These are phyloP conservation scores for Amphiura filiformis DNA, from an alignment of 35 echinoderm and acorn worm genomes.

Conservation along the genomic window DNA sequence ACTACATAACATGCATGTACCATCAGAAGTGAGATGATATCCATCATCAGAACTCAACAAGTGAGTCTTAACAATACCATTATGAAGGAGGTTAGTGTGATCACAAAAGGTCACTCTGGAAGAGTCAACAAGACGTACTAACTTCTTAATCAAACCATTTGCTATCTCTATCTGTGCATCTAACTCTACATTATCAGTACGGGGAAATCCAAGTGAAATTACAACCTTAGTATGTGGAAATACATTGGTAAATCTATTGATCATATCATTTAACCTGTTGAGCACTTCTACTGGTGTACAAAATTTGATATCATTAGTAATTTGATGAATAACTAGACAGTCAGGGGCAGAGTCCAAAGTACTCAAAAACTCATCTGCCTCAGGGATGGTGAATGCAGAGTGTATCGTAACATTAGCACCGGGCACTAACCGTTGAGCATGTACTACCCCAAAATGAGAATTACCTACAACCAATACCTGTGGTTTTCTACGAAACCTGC, in stretches of 20 bases:
- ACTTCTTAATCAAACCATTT: background rate
- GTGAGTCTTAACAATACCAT: background rate
- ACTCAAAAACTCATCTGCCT: background rate
- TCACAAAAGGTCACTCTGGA: background rate
- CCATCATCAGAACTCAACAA: background rate
- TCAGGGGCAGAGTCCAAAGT: background rate
- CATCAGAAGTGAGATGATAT: background rate
- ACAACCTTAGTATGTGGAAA: conserved; percentile 4
- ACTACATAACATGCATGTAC: background rate
- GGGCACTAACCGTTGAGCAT: background rate
- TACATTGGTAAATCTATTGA: background rate
- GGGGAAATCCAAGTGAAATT: background rate
- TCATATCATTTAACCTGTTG: background rate
- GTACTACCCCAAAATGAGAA: background rate
- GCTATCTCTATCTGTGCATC: background rate
- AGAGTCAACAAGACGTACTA: background rate
- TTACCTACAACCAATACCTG: background rate
- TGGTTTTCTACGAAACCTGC: background rate
- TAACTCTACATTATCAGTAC: background rate
- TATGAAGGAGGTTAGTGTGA: background rate
- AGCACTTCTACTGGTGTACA: background rate
- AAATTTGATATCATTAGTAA: background rate
- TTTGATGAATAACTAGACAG: background rate
- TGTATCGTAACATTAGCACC: background rate
- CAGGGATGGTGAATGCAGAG: background rate